Conservation (phyloP, 2,888 invertebrate genomes). For the Caenorhabditis virilis region DNA sequence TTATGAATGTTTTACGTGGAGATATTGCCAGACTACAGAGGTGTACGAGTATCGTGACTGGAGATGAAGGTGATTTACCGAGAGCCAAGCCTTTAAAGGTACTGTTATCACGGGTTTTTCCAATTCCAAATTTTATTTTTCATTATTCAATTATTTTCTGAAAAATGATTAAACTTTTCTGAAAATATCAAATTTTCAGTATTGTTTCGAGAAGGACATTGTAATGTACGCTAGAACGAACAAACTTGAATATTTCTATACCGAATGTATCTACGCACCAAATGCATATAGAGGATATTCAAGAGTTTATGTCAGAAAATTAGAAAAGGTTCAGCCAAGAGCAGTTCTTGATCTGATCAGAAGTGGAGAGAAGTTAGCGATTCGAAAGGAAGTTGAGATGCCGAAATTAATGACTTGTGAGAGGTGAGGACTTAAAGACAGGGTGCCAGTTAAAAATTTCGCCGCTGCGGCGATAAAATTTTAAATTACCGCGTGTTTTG, state of each 20-base stretch:
- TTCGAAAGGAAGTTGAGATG: slow-evolving; percentile 82
- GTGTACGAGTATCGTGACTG: slow-evolving; percentile 57
- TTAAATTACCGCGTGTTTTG: no score
- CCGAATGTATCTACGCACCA: slow-evolving; percentile 80
- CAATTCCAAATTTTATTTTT: no score
- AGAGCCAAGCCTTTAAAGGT: slow-evolving; percentile 65
- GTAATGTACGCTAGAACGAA: slow-evolving; percentile 89
- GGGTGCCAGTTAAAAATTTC: no score
- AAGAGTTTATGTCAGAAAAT: slow-evolving; percentile 78
- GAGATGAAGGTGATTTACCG: slow-evolving; percentile 58
- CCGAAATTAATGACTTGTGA: slow-evolving; percentile 72
- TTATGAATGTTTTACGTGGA: slow-evolving; percentile 79
- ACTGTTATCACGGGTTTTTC: slow-evolving; percentile 36
- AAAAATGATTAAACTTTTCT: background rate
- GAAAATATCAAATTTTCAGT: slow-evolving; percentile 76
- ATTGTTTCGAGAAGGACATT: slow-evolving; percentile 97
- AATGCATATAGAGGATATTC: slow-evolving; percentile 89
- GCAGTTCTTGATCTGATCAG: slow-evolving; percentile 67
- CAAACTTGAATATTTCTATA: slow-evolving; percentile 93
- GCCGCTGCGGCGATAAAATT: no score
- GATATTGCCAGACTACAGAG: slow-evolving; percentile 79
- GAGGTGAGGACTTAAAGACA: no score
- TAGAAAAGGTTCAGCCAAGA: slow-evolving; percentile 89
- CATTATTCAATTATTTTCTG: no score
- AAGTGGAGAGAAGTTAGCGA: slow-evolving; percentile 78